Evolutionary conservation across 2,113 vertebrate species (phyloP), one percentile per base, ranked within the genome.

Genomic region (Clarias gariepinus): DNA sequence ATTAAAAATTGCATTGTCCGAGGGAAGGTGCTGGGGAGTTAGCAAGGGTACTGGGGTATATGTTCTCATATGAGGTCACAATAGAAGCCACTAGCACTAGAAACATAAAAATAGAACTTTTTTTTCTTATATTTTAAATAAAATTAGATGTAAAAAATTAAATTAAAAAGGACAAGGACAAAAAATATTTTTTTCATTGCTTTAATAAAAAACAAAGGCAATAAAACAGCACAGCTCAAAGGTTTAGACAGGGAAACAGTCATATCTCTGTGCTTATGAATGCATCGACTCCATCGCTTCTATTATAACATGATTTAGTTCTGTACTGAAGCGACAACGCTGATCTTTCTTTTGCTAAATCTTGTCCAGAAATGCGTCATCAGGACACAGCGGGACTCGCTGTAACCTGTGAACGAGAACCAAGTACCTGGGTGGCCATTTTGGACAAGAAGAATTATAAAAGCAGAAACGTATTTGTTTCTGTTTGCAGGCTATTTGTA

Each of bases 181-280:
- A 47, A 30, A 16, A 25, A 6, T 71, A 30, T 52, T 92, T 3
- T 89, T 85, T 47, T 36, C 23, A 82, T 82, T 58, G 4, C 82
- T 94, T 95, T 94, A 94, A 92, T 94, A 89, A 7, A 92, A 91
- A 89, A 78, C 13, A 23, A 13, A 90, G 86, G 84, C 88, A 90
- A 85, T 80, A 78, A 58, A 89, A 89, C 88, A 89, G 91, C 28
- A 88, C 73, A 85, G 82, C 87, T 73, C 19, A 73, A 73, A 68
- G 87, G 85, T 68, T 87, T 90, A 87, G 90, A 81, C 89, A 80
- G 88, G 86, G 85, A n/a, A 66, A 77, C 74, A 21, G 25, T 81
- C 66, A 85, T 36, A 36, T 36, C 23, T 63, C 52, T 79, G 53
- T 77, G 63, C 57, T 85, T 61, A 63, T n/a, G 47, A 47, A 47